phyloP scores from a whole-genome alignment of 1,140 invertebrate species.

The Neodiprion fabricii region DNA sequence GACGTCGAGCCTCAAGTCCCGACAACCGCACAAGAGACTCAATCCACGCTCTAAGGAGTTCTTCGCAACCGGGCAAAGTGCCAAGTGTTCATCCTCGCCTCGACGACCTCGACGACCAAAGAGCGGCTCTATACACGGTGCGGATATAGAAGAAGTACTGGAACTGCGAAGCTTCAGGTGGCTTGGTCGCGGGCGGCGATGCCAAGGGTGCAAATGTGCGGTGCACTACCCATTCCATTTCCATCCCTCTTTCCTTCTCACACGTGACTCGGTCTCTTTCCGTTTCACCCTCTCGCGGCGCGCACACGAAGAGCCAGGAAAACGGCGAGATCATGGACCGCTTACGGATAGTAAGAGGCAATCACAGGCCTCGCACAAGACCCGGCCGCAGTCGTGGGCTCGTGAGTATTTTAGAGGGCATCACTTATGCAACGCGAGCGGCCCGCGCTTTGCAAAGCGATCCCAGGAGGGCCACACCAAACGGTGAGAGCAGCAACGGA shows the following conservation, averaged over 20 bases:
- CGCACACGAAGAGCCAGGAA: neutral
- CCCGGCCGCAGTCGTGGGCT: constrained; percentile 31
- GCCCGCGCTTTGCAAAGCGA: constrained; percentile 55
- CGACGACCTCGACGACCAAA: neutral
- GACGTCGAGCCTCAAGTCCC: neutral
- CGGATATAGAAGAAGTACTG: neutral
- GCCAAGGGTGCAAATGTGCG: too few species aligned
- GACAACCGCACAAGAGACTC: neutral
- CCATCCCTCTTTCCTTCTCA: neutral
- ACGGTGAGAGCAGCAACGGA: constrained; percentile 25
- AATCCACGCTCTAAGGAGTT: neutral
- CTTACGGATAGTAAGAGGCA: constrained; percentile 7
- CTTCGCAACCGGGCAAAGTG: neutral
- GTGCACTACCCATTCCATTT: neutral
- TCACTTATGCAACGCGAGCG: constrained; percentile 56
- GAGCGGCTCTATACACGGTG: neutral
- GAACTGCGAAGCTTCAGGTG: constrained; percentile 1
- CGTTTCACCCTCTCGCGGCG: neutral
- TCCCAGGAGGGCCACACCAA: constrained; percentile 48
- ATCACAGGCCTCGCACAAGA: constrained; percentile 27
- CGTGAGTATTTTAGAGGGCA: constrained; percentile 51
- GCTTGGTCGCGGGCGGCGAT: neutral
- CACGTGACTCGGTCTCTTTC: neutral
- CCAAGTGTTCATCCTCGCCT: constrained; percentile 1
- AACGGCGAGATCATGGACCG: neutral